phyloP scores from a whole-genome alignment of 1,140 invertebrate species.

The Drosophila watanabei region DNA sequence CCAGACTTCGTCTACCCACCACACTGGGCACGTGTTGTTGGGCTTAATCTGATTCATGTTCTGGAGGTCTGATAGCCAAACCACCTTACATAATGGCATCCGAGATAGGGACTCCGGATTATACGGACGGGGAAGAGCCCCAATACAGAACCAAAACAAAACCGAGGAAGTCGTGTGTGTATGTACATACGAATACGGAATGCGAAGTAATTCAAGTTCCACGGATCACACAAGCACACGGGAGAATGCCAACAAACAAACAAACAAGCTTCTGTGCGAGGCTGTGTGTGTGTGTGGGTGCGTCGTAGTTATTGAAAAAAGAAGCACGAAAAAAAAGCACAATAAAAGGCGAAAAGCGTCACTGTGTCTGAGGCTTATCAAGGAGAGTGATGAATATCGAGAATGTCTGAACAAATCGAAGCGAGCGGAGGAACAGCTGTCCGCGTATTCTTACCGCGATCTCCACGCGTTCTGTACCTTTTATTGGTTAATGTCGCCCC shows the following conservation, averaged over 20 bases:
- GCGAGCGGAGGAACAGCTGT: slow-evolving; percentile 48
- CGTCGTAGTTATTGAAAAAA: slow-evolving; percentile 54
- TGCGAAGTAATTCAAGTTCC: slow-evolving; percentile 14
- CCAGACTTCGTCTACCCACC: slow-evolving; percentile 15
- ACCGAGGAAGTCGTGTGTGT: slow-evolving; percentile 5
- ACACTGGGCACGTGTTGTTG: slow-evolving; percentile 19
- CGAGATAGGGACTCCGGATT: slow-evolving; percentile 9
- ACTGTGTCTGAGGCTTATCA: slow-evolving; percentile 72
- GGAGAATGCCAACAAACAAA: slow-evolving; percentile 46
- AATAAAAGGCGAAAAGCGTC: slow-evolving; percentile 39
- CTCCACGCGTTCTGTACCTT: slow-evolving; percentile 49
- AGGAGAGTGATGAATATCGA: slow-evolving; percentile 32
- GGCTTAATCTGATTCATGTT: slow-evolving; percentile 29
- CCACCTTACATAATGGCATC: slow-evolving; percentile 23
- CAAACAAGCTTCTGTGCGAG: slow-evolving; percentile 12
- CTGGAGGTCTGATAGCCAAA: slow-evolving; percentile 16
- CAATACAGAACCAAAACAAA: slow-evolving; percentile 26
- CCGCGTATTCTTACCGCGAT: slow-evolving; percentile 12
- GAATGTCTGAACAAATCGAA: neutral
- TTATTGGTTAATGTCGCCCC: slow-evolving; percentile 26
- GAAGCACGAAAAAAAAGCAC: slow-evolving; percentile 21
- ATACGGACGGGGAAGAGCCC: too few species aligned
- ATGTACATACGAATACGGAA: slow-evolving; percentile 5
- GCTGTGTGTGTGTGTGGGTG: slow-evolving; percentile 25
- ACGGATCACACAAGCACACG: slow-evolving; percentile 5